A percentile compares a stretch with the other conserved stretches of the same genome.
phyloP scores from a whole-genome alignment of 2,113 vertebrate genomes.

The Indicator maculatus region DNA sequence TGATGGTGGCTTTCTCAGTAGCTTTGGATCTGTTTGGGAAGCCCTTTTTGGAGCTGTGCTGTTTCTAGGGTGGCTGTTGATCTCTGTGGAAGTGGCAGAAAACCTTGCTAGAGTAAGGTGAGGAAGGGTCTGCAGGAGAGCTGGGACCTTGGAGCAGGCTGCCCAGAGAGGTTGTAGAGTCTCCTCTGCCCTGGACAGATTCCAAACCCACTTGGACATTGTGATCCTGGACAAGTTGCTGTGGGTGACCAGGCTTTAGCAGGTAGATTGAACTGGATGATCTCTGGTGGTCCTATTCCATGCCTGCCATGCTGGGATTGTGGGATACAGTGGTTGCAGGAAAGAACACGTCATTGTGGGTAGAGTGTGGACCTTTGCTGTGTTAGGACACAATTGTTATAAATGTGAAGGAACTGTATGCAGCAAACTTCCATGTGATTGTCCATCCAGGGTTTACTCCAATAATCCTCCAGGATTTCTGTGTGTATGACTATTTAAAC shows the following conservation, averaged over 20 bases:
- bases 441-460: neutral
- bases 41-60: neutral
- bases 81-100: neutral
- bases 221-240: no score
- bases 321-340: neutral
- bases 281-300: neutral
- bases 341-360: neutral
- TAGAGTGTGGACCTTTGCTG: neutral
- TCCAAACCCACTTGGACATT: no score
- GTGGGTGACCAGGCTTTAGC: neutral
- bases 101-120: neutral
- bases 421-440: no score
- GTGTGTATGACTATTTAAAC: no score
- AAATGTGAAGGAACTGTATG: accelerated
- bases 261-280: neutral
- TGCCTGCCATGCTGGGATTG: neutral
- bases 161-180: neutral
- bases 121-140: neutral
- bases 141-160: neutral
- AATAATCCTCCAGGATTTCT: neutral
- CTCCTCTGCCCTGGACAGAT: no score
- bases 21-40: neutral
- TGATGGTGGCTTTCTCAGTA: neutral
- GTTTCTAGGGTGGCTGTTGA: neutral
- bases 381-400: accelerated